Base-by-base conservation (phyloP, 2,888 invertebrate species). In the Polia nebulosa region DNA sequence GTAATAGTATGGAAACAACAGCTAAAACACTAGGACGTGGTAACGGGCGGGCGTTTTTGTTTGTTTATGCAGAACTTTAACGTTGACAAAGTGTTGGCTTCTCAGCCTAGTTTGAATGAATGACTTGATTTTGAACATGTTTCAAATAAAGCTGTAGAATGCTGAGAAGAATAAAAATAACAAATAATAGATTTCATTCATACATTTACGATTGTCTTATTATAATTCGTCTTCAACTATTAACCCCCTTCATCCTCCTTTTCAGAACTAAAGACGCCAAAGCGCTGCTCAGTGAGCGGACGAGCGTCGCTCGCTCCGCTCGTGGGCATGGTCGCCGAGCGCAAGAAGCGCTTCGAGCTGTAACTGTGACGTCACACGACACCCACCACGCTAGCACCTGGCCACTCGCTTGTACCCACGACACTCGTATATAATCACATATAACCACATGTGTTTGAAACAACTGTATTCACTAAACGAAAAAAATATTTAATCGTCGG, bases 271-370 rank as follows among this genome's bases (percentile, higher is more conserved):
- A 94, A 86, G 77, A 71, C 87, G 65, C 78, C 79, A 32, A 87
- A 91, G 78, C 93, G 94, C 75, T 94, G 96, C 86, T 90, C 94
- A 81, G 92, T 90, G 80, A 90, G 93, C 84, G 88, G 89, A 59
- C 91, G 91, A 76, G 83, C 87, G 81, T 92, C 96, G 87, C 90
- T 94, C 92, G 94, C 94, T 89, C 96, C 97, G 89, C 96, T 96
- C 87, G 96, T 96, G 91, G 97, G 97, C 91, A 96, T 97, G 96
- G 97, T 97, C 94, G 97, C 97, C 88, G 97, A 97, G 93, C 96
- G 97, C 89, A 96, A 97, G 93, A 97, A 97, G 92, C 96, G 96
- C 90, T 97, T 97, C 94, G 97, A 97, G 91, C 93, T 96, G 59
- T 88, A 76, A 55, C 57, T 39, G 41, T 58, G 51, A 82, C 78